Evolutionary conservation across 1,140 invertebrate genomes (phyloP).

Genomic region (Scaptodrosophila lebanonensis): DNA sequence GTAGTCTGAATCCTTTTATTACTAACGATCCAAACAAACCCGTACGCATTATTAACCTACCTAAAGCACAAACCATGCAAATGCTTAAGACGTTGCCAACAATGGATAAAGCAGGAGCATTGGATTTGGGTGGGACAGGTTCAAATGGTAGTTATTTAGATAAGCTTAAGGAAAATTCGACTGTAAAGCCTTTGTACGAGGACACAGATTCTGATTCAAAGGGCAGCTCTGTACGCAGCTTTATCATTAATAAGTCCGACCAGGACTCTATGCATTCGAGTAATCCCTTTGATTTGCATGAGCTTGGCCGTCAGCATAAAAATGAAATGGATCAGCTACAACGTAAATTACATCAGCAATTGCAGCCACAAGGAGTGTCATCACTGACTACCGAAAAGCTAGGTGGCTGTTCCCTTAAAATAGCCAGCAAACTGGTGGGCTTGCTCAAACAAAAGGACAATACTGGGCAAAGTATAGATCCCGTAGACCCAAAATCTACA

Average conservation of each 20-base stretch:
- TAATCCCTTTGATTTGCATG: slow-evolving; percentile 63
- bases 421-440: slow-evolving; percentile 52
- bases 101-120: slow-evolving; percentile 14
- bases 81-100: slow-evolving; percentile 42
- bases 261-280: slow-evolving; percentile 41
- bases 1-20: slow-evolving; percentile 47
- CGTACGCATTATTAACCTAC: slow-evolving; percentile 53
- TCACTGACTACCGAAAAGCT: slow-evolving; percentile 35
- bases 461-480: neutral
- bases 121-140: slow-evolving; percentile 7
- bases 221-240: slow-evolving; percentile 77
- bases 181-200: slow-evolving; percentile 56
- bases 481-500: slow-evolving; percentile 25
- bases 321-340: slow-evolving; percentile 75
- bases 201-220: slow-evolving; percentile 79
- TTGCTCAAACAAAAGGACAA: slow-evolving; percentile 44
- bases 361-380: too few species aligned
- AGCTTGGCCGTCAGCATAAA: slow-evolving; percentile 50
- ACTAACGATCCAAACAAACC: slow-evolving; percentile 27
- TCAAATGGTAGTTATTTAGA: slow-evolving; percentile 32
- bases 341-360: slow-evolving; percentile 32
- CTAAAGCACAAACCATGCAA: slow-evolving; percentile 54
- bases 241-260: slow-evolving; percentile 67
- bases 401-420: slow-evolving; percentile 39
- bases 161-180: slow-evolving; percentile 48